Base-by-base conservation (phyloP, 2,888 invertebrate genomes). In the Invenusta paracnida region DNA sequence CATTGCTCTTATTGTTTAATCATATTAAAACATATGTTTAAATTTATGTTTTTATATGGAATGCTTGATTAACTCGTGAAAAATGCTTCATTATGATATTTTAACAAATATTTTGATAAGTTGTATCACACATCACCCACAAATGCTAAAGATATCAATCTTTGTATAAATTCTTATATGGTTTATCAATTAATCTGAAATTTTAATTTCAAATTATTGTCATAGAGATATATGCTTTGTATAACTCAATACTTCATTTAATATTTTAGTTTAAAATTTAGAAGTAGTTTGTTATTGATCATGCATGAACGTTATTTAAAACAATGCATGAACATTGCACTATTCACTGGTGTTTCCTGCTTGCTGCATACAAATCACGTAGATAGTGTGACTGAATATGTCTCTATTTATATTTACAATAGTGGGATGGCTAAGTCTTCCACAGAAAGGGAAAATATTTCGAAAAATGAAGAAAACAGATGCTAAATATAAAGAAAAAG, bases 271-370 rank as follows among this genome's bases (percentile, higher is more conserved):
- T 73, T 73, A 5, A 73, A 73, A 23, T 73, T 73, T 73, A 73
- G 73, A n/a, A 73, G 73, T 73, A 73, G 73, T 73, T 73, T 73
- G 73, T 73, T 73, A 73, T 73, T 73, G 73, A 73, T 73, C 73
- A 73, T 23, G 73, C 73, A 73, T 73, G 27, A 73, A 73, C 73
- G 73, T 23, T 73, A 73, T 73, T 73, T 73, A 73, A 73, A 73
- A 73, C 73, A 73, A 73, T 23, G 27, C 73, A 73, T 23, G 23
- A 13, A 73, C 73, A 25, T 5, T 23, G 23, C 73, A 23, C 73
- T 73, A 73, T 73, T 73, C 73, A 73, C 73, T 23, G 17, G 11
- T 73, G 25, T 73, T 73, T 73, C 73, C 73, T 73, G 73, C 73
- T 73, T 73, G 73, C 73, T 73, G 73, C 73, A 73, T 73, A 73